Percentiles rank a stretch among this genome's conserved stretches.
phyloP scores from a whole-genome alignment of 2,888 invertebrate species.

The Aspidiotus destructor region DNA sequence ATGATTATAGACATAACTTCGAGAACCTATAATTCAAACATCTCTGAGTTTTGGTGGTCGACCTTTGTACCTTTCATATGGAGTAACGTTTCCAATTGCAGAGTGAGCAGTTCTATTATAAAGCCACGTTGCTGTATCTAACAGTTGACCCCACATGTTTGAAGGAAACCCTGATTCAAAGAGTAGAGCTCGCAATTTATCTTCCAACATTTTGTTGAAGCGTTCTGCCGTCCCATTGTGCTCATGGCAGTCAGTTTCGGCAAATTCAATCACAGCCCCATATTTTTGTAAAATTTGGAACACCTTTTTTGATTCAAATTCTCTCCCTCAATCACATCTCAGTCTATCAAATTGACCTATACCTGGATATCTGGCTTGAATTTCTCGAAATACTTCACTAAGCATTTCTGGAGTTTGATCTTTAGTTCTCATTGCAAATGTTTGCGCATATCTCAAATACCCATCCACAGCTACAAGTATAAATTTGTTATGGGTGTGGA shows the following conservation, averaged over 20 bases:
- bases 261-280: neutral
- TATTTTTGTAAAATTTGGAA: neutral
- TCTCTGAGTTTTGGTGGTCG: neutral
- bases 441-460: neutral
- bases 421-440: neutral
- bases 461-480: neutral
- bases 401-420: neutral
- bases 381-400: neutral
- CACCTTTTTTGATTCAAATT: neutral
- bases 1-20: neutral
- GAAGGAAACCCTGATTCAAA: neutral
- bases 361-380: neutral
- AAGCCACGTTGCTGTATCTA: neutral
- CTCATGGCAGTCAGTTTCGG: neutral
- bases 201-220: neutral
- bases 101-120: constrained; percentile 3
- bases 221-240: neutral
- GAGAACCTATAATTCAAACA: neutral
- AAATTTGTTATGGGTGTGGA: neutral
- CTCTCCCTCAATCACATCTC: neutral
- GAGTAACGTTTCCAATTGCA: neutral
- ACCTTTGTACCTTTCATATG: neutral
- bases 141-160: neutral
- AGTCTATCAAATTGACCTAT: neutral
- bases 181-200: neutral